Conservation (phyloP, 2,797 vertebrate species). For the Hydrophis major region DNA sequence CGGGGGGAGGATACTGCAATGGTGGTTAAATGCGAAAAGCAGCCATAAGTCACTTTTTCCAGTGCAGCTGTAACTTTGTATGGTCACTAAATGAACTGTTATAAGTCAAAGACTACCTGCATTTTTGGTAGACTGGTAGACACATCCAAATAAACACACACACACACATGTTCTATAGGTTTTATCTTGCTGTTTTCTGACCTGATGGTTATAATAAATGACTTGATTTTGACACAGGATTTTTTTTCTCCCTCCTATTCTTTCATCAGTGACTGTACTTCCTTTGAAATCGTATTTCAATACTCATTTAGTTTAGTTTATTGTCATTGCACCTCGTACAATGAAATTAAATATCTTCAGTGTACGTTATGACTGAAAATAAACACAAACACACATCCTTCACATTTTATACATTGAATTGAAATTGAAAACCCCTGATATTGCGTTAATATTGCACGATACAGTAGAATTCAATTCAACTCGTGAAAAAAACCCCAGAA, state of each 20-base stretch:
- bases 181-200: neutral
- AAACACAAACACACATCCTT: no score
- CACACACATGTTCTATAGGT: neutral
- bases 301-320: neutral
- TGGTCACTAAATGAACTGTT: neutral
- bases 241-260: neutral
- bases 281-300: neutral
- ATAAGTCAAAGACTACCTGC: neutral
- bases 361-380: no score
- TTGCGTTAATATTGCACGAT: no score
- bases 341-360: no score
- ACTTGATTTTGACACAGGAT: neutral
- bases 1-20: neutral
- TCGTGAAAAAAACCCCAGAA: neutral
- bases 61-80: neutral
- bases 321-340: no score
- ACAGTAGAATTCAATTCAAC: no score
- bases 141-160: neutral
- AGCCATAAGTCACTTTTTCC: neutral
- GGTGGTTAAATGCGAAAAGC: neutral
- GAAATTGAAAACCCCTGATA: no score
- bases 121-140: neutral
- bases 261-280: neutral
- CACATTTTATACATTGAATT: no score
- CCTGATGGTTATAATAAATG: neutral